Evolutionary conservation across 2,888 invertebrate genomes (phyloP).

Genomic region (Terebella lapidaria): DNA sequence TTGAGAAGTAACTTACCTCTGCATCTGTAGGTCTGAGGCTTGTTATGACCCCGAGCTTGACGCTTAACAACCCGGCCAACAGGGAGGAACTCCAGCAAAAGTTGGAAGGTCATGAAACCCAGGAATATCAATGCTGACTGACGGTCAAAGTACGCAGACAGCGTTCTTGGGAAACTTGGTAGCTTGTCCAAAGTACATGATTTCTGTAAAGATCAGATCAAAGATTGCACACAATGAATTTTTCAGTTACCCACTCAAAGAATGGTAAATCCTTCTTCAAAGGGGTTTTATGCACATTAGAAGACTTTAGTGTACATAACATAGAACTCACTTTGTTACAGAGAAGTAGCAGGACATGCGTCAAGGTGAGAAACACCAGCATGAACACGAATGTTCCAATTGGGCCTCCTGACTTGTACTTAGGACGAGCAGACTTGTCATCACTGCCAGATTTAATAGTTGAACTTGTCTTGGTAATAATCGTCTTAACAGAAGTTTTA

Average conservation of each 20-base stretch:
- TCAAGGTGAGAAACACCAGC: neutral
- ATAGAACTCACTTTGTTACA: neutral
- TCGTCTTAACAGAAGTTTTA: no score
- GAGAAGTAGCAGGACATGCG: neutral
- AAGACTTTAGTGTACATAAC: no score
- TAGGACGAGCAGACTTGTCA: neutral
- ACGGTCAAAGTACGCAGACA: neutral
- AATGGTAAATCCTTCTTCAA: no score
- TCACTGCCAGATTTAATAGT: no score
- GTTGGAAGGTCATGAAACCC: slow-evolving; percentile 48
- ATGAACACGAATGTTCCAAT: neutral
- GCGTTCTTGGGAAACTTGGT: neutral
- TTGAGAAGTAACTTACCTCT: slow-evolving; percentile 48
- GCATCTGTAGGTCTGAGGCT: slow-evolving; percentile 43
- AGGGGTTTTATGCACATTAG: no score
- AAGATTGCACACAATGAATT: no score
- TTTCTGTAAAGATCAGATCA: neutral
- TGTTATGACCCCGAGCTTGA: slow-evolving; percentile 38
- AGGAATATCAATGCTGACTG: slow-evolving; percentile 30
- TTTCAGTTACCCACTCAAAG: no score
- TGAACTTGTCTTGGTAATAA: no score
- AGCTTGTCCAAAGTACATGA: slow-evolving; percentile 1
- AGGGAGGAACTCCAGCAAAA: slow-evolving; percentile 42
- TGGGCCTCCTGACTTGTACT: neutral
- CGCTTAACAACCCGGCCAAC: slow-evolving; percentile 35